Evolutionary conservation across 2,888 invertebrate species (phyloP), one percentile per base, ranked within the genome.

Genomic region (Zeuzera pyrina): DNA sequence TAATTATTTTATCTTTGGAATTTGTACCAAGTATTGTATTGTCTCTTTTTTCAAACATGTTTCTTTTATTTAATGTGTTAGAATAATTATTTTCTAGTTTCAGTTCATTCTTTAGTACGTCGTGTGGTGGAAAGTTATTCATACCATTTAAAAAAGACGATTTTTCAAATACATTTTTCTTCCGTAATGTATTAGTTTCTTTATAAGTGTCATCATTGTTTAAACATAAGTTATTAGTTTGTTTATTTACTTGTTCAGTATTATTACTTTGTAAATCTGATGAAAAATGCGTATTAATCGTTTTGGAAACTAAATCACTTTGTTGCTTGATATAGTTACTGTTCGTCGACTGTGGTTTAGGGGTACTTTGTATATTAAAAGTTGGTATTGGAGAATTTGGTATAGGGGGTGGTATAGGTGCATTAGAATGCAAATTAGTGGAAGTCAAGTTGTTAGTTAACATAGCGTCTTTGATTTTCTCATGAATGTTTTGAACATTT

Each of bases 371-470:
- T 12, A 49, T 50, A 41, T 71, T 70, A 31, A 70, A 67, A 22
- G 65, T 62, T 26, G 81, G 79, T 34, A 83, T 60, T 19, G 74
- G 81, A 26, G 76, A 61, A 38, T 54, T 74, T 5, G 79, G 81
- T 35, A 78, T 60, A 12, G 78, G 79, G 10, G 79, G 79, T 10
- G 79, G 79, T 30, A 69, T 41, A 15, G 71, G 65, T 12, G 57
- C 51, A 32, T 57, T 56, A 19, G 57, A 56, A 27, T 63, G 64
- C 33, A 45, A 41, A 19, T 23, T 36, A 12, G 24, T 29, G 6
- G 30, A 48, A 37, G 52, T 41, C 10, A 67, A 66, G 40, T 73
- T 70, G 27, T 73, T 72, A 38, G 54, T 61, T 42, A 72, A 58
- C 31, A 76, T 57, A 7, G 64, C 67, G 15, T 76, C 71, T 54